A percentile compares a stretch with the other conserved stretches of the same genome.
phyloP scores from a whole-genome alignment of 2,113 vertebrate species.

The Ahaetulla prasina region DNA sequence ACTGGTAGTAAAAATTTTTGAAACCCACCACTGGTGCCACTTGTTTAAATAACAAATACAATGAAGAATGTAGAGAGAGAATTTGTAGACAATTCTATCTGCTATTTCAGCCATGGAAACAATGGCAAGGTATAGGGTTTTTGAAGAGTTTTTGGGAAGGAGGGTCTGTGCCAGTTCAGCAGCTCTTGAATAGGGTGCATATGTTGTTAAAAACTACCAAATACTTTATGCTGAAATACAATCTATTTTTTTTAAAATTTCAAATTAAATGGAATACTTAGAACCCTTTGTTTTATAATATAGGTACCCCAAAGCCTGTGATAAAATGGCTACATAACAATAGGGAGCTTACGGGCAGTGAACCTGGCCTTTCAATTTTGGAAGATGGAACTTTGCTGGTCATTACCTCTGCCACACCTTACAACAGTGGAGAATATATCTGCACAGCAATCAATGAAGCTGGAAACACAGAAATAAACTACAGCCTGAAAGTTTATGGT shows the following conservation, averaged over 20 bases:
- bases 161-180: not conserved
- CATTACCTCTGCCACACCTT: constrained; percentile 79
- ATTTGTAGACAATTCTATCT: not conserved
- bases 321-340: constrained; percentile 90
- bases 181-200: not conserved
- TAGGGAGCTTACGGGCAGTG: constrained; percentile 79
- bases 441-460: constrained; percentile 90
- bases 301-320: constrained; percentile 87
- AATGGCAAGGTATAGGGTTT: not conserved
- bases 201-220: not conserved
- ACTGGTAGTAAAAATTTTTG: no score
- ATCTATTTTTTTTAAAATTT: not conserved
- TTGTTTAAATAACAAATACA: not conserved
- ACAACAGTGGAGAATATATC: constrained; percentile 86
- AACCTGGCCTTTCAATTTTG: constrained; percentile 83
- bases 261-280: fast-evolving
- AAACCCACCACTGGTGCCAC: no score
- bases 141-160: not conserved
- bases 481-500: constrained; percentile 93
- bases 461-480: constrained; percentile 88
- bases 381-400: constrained; percentile 82
- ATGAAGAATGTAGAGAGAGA: not conserved
- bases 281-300: not conserved
- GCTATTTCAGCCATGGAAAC: not conserved
- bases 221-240: not conserved